phyloP scores from a whole-genome alignment of 1,140 invertebrate genomes.

The Drosophila teissieri region DNA sequence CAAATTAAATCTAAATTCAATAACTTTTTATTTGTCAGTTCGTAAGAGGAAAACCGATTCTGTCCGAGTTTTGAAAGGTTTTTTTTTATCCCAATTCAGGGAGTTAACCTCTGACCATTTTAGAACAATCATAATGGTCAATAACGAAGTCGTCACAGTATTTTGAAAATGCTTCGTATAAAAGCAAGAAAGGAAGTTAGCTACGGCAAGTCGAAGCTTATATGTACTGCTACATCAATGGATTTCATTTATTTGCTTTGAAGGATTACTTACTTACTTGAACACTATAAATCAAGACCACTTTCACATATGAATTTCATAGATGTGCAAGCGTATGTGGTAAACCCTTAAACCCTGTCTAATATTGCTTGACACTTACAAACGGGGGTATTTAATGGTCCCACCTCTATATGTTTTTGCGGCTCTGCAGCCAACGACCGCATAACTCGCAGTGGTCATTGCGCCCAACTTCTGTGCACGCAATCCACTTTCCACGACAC shows the following conservation, averaged over 20 bases:
- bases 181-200: no score
- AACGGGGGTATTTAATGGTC: neutral
- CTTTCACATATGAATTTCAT: no score
- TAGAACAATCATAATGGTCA: no score
- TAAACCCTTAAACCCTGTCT: neutral
- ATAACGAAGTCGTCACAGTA: no score
- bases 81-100: no score
- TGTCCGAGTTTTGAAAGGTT: neutral
- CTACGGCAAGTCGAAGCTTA: no score
- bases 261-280: neutral
- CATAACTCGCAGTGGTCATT: neutral
- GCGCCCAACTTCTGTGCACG: no score
- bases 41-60: slow-evolving; percentile 10
- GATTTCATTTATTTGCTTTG: neutral
- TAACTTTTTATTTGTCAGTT: slow-evolving; percentile 1
- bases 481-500: slow-evolving; percentile 23
- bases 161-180: no score
- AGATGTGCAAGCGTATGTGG: no score
- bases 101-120: no score
- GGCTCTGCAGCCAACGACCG: slow-evolving; percentile 2
- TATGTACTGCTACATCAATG: no score
- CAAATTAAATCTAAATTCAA: slow-evolving; percentile 70
- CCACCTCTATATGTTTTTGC: neutral
- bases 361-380: neutral
- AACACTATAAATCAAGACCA: neutral